These are phyloP conservation scores for Scotopteryx bipunctaria DNA, from an alignment of 2,888 invertebrate genomes.

Conservation along the genomic window DNA sequence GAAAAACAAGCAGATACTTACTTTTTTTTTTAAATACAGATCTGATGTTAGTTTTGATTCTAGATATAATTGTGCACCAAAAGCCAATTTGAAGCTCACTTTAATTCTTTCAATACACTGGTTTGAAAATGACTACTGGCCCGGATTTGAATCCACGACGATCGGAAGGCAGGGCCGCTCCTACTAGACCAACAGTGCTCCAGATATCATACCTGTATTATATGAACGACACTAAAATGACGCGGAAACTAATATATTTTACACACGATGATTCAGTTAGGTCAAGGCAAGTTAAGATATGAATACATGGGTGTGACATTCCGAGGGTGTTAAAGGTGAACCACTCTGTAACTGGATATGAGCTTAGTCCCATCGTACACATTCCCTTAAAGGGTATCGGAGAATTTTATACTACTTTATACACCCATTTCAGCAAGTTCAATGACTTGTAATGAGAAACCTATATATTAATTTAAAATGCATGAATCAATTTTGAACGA, in stretches of 20 bases:
- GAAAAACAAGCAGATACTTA: too few relatives aligned
- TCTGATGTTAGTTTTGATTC: slow-evolving; percentile 13
- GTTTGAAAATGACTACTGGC: too few relatives aligned
- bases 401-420: slow-evolving; percentile 27
- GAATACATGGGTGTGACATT: slow-evolving; percentile 43
- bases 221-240: slow-evolving; percentile 24
- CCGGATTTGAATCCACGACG: too few relatives aligned
- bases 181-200: too few relatives aligned
- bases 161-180: too few relatives aligned
- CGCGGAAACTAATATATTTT: slow-evolving; percentile 22
- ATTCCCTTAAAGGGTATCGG: slow-evolving; percentile 21
- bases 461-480: background rate
- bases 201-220: slow-evolving; percentile 25
- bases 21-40: slow-evolving; percentile 10
- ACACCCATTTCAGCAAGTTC: slow-evolving; percentile 8
- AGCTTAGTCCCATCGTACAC: slow-evolving; percentile 18
- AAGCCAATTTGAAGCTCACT: too few relatives aligned
- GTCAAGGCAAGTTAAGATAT: slow-evolving; percentile 45
- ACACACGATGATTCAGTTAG: slow-evolving; percentile 37
- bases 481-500: slow-evolving; percentile 1
- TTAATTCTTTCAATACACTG: too few relatives aligned
- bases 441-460: slow-evolving; percentile 6
- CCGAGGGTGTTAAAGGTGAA: slow-evolving; percentile 52
- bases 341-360: slow-evolving; percentile 31
- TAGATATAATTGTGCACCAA: too few relatives aligned